Evolutionary conservation across 2,888 invertebrate genomes (phyloP).

Genomic region (Colostygia pectinataria): DNA sequence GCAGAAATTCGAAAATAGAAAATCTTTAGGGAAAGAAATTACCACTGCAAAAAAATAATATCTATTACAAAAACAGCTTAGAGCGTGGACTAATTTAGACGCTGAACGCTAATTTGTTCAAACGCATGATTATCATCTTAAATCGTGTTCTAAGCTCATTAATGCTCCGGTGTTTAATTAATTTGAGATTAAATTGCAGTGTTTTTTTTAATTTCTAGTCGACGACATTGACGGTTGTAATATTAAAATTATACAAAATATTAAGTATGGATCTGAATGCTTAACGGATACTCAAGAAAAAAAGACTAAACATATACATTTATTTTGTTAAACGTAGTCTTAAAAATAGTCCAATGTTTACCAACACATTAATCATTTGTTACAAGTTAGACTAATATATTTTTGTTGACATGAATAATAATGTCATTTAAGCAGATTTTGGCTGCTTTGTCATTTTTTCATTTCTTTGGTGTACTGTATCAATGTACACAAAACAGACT

Average conservation of each 20-base stretch:
- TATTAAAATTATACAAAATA: slow-evolving; percentile 33
- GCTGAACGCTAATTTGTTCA: slow-evolving; percentile 4
- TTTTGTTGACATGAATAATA: no score
- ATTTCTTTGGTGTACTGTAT: no score
- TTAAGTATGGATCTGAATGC: slow-evolving; percentile 38
- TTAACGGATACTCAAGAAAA: slow-evolving; percentile 24
- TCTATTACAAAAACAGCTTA: background rate
- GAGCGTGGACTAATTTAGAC: background rate
- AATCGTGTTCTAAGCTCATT: slow-evolving; percentile 34
- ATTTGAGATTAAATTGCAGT: no score
- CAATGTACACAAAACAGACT: no score
- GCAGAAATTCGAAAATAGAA: slow-evolving; percentile 88
- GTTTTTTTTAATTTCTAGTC: slow-evolving; percentile 42
- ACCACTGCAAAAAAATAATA: slow-evolving; percentile 61
- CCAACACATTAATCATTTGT: no score
- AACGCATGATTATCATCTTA: no score
- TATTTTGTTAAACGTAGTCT: slow-evolving; percentile 13
- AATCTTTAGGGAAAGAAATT: slow-evolving; percentile 72
- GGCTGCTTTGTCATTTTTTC: no score
- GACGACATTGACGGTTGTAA: slow-evolving; percentile 36
- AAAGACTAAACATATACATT: slow-evolving; percentile 20
- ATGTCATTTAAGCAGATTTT: no score
- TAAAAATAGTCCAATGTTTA: background rate
- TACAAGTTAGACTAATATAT: no score
- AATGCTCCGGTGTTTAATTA: no score